A percentile compares a stretch with the other conserved stretches of the same genome.
phyloP scores from a whole-genome alignment of 2,797 vertebrate species.

The Neosalanx taihuensis region DNA sequence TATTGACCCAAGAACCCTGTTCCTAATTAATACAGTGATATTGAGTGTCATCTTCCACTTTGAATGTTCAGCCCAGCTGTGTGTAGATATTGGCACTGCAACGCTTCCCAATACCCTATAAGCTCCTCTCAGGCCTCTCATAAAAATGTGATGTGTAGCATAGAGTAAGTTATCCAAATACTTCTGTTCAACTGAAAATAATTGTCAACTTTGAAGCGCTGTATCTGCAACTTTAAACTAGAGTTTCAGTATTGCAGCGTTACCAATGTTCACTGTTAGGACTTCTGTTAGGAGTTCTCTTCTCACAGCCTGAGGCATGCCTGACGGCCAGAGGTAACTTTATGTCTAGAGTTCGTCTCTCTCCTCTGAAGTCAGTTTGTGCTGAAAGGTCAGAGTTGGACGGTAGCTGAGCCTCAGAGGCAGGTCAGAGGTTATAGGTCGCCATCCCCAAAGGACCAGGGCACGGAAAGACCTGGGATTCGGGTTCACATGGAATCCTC shows the following conservation, averaged over 20 bases:
- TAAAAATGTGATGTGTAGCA: background rate
- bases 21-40: slow-evolving; percentile 62
- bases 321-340: slow-evolving; percentile 50
- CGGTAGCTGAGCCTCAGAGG: slow-evolving; percentile 55
- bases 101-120: no score
- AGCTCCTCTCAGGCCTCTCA: no score
- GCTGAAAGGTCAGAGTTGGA: slow-evolving; percentile 40
- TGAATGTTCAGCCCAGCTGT: background rate
- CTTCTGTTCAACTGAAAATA: background rate
- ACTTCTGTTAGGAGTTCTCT: slow-evolving; percentile 32
- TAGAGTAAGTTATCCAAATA: background rate
- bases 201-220: no score
- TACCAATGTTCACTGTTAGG: background rate
- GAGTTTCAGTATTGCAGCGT: no score
- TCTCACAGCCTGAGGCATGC: slow-evolving; percentile 44
- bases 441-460: slow-evolving; percentile 51
- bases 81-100: background rate
- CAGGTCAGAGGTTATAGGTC: slow-evolving; percentile 68
- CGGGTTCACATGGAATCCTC: slow-evolving; percentile 68
- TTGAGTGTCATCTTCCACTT: slow-evolving; percentile 15
- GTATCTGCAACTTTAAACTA: no score
- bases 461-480: slow-evolving; percentile 56
- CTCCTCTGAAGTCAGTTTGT: slow-evolving; percentile 58
- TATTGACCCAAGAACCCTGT: slow-evolving; percentile 61
- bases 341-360: slow-evolving; percentile 54